phyloP scores from a whole-genome alignment of 2,797 vertebrate species.

The Crocodylus rhombifer region DNA sequence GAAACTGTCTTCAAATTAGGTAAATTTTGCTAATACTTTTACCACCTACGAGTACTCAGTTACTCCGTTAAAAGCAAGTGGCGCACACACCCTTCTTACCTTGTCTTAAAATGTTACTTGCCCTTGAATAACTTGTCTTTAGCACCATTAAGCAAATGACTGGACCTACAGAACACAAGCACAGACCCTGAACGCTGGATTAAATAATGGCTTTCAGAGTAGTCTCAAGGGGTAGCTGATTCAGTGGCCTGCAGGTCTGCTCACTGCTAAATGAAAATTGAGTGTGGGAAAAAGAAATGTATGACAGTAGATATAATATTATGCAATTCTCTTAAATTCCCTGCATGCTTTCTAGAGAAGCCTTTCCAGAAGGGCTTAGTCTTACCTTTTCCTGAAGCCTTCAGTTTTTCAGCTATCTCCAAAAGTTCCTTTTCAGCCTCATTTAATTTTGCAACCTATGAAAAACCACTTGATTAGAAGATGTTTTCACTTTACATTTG shows the following conservation, averaged over 20 bases:
- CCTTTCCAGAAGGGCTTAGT: not conserved
- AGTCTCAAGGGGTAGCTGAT: not conserved
- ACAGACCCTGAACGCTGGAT: not conserved
- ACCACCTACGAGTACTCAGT: not conserved
- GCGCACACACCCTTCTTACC: not conserved
- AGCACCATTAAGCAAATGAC: not conserved
- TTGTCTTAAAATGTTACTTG: not conserved
- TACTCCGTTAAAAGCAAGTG: not conserved
- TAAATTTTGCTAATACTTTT: not conserved
- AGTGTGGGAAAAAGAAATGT: not conserved
- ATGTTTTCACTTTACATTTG: not conserved
- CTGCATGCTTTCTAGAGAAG: not conserved
- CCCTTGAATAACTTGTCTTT: not conserved
- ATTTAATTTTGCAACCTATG: constrained; percentile 89
- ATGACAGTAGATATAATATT: not conserved
- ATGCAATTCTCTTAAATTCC: not conserved
- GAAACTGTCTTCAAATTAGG: rapidly evolving
- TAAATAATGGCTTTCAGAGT: not conserved
- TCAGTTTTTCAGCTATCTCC: constrained; percentile 90
- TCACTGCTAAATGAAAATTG: not conserved
- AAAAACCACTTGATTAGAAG: constrained; percentile 26
- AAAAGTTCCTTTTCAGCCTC: constrained; percentile 90
- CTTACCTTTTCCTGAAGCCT: constrained; percentile 87
- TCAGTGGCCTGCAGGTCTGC: not conserved
- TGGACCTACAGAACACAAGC: not conserved